A percentile compares a stretch with the other conserved stretches of the same genome.
phyloP scores from a whole-genome alignment of 2,797 vertebrate genomes.

The Thripadectes ignobilis region DNA sequence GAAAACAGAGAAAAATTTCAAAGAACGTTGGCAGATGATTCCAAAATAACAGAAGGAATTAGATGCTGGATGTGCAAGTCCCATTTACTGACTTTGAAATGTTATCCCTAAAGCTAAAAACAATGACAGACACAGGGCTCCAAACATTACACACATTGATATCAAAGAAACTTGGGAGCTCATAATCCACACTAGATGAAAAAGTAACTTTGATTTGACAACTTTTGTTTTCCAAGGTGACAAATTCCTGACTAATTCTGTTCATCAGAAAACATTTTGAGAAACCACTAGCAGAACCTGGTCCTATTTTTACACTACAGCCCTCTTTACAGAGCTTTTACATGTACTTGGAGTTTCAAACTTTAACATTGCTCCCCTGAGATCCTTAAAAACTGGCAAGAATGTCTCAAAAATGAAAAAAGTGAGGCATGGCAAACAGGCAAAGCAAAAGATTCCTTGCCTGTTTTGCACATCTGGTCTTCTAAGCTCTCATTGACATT shows the following conservation, averaged over 20 bases:
- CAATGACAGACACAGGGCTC: neutral
- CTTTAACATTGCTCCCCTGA: neutral
- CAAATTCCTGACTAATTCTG: neutral
- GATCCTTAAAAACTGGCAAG: neutral
- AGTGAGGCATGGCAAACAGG: neutral
- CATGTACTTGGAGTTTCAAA: neutral
- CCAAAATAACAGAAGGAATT: neutral
- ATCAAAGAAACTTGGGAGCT: neutral
- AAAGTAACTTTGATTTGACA: neutral
- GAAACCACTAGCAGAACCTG: neutral
- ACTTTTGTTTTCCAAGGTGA: neutral
- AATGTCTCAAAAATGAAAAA: neutral
- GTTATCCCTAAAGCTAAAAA: neutral
- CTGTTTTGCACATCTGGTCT: neutral
- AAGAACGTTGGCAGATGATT: neutral
- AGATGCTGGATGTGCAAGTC: neutral
- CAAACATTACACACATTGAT: neutral
- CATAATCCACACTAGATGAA: fast-evolving
- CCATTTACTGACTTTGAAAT: neutral
- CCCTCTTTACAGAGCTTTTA: neutral
- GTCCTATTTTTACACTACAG: neutral
- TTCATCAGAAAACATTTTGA: constrained; percentile 10
- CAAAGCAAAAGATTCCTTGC: neutral
- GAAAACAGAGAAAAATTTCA: constrained; percentile 17
- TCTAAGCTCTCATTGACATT: neutral